phyloP scores from a whole-genome alignment of 1,140 invertebrate genomes.

The Yoshiicerus persimilis region DNA sequence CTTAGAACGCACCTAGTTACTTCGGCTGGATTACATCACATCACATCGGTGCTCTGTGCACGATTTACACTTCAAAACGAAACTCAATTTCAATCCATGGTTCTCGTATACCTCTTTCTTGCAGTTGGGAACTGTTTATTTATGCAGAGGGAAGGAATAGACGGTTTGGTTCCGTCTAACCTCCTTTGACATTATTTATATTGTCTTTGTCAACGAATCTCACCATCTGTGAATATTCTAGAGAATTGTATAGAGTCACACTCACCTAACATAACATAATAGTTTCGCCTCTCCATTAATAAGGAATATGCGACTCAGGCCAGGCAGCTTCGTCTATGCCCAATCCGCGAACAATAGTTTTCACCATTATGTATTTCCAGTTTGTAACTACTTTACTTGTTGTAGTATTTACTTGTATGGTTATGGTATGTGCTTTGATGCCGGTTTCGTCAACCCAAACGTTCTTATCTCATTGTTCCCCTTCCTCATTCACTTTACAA shows the following conservation, averaged over 20 bases:
- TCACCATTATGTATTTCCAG: not conserved
- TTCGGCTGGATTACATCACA: not conserved
- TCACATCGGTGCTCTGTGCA: not conserved
- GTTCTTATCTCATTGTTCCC: not conserved
- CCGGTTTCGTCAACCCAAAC: not conserved
- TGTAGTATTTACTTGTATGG: not conserved
- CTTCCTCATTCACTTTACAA: not conserved
- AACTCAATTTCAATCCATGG: not conserved
- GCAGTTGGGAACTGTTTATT: not conserved
- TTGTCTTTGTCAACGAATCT: constrained; percentile 20
- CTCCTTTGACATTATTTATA: constrained; percentile 18
- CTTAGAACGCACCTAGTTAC: not conserved
- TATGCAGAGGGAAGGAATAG: not conserved
- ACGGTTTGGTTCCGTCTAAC: not conserved
- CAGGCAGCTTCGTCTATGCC: too few relatives aligned
- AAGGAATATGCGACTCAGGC: not conserved
- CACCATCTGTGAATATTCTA: constrained; percentile 11
- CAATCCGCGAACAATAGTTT: too few relatives aligned
- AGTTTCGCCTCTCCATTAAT: not conserved
- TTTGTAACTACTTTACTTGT: not conserved
- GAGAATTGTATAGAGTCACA: not conserved
- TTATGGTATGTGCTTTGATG: not conserved
- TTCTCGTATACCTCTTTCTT: not conserved
- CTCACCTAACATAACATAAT: not conserved
- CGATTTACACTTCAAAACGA: constrained; percentile 19